These are phyloP conservation scores for Bubo blakistoni DNA, from an alignment of 2,113 vertebrate genomes.

Conservation along the genomic window DNA sequence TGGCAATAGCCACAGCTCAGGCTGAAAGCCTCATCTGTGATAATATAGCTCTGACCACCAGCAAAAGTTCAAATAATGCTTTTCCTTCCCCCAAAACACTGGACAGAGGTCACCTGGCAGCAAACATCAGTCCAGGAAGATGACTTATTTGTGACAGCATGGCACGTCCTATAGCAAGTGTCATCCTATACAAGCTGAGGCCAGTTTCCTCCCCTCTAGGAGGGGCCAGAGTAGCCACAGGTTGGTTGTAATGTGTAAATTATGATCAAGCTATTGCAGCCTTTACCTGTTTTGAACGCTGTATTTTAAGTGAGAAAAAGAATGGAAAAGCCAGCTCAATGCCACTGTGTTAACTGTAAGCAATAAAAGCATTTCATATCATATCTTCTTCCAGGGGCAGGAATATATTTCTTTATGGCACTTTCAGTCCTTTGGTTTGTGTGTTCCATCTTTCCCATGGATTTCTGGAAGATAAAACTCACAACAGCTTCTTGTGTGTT, in stretches of 20 bases:
- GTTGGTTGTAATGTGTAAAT: background rate
- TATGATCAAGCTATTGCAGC: background rate
- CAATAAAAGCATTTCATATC: background rate
- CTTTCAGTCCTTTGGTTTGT: background rate
- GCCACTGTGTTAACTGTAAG: background rate
- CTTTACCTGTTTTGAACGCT: background rate
- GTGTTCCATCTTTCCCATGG: background rate
- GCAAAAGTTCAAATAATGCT: background rate
- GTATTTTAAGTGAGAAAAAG: background rate
- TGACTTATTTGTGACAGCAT: background rate
- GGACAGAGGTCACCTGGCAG: background rate
- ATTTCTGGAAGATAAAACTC: background rate
- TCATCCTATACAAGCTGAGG: background rate
- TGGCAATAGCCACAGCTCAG: background rate
- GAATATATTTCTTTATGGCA: background rate
- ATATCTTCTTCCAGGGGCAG: background rate
- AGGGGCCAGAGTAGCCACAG: background rate
- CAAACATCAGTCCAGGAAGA: background rate
- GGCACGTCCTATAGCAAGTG: background rate
- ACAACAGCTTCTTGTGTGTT: background rate
- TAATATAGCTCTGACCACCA: background rate
- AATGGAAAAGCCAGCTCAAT: background rate
- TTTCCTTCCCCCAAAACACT: background rate
- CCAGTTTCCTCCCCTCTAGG: background rate
- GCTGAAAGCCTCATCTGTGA: background rate